phyloP scores from a whole-genome alignment of 1,140 invertebrate genomes.

The Drosophila sproati region DNA sequence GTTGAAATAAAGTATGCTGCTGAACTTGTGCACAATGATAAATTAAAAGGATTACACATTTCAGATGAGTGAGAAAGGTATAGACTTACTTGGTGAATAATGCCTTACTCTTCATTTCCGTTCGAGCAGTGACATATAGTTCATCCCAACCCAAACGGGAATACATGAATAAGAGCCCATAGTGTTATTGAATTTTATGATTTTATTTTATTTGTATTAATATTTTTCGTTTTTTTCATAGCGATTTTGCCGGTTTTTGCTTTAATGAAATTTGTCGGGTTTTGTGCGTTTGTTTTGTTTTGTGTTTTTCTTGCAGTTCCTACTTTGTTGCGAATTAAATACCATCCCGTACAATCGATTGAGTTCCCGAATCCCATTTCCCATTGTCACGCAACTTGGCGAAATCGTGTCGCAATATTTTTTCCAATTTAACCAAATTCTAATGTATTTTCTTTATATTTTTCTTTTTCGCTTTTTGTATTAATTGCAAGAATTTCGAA shows the following conservation, averaged over 20 bases:
- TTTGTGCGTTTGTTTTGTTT: conserved; percentile 57
- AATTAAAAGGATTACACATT: background rate
- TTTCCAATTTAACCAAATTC: conserved; percentile 49
- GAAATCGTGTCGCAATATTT: conserved; percentile 18
- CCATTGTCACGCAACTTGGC: conserved; percentile 15
- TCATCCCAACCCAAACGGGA: conserved; percentile 14
- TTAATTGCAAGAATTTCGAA: conserved; percentile 51
- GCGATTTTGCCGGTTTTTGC: conserved; percentile 38
- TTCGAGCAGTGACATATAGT: background rate
- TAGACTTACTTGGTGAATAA: background rate
- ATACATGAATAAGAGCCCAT: conserved; percentile 3
- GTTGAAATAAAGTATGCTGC: conserved; percentile 55
- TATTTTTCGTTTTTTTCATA: conserved; percentile 54
- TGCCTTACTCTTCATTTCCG: conserved; percentile 2
- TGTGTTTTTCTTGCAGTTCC: conserved; percentile 30
- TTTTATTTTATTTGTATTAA: conserved; percentile 78
- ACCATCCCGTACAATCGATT: conserved; percentile 43
- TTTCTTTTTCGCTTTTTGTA: conserved; percentile 4
- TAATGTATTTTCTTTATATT: conserved; percentile 25
- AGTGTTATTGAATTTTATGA: conserved; percentile 63
- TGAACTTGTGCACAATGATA: conserved; percentile 48
- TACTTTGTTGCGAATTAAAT: conserved; percentile 64
- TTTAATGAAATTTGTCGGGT: conserved; percentile 49
- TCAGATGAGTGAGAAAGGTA: background rate
- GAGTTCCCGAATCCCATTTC: conserved; percentile 20